Evolutionary conservation across 2,888 invertebrate genomes (phyloP), one percentile per base, ranked within the genome.

Genomic region (Calliscelio sp.): DNA sequence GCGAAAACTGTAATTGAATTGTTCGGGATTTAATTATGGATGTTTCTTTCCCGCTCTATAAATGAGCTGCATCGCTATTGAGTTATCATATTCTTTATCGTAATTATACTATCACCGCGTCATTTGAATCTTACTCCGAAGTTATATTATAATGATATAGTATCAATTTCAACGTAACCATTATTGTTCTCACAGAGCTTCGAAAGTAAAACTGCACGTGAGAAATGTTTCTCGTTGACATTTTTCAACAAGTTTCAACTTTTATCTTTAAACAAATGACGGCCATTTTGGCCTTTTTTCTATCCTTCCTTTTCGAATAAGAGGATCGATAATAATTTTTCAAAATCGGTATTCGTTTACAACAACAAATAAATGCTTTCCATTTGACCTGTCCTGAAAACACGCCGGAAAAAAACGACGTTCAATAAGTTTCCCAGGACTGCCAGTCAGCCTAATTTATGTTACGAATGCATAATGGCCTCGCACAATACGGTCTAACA

Each of bases 1-100:
- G 70, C 81, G 77, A 81, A 81, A 81, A 81, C 77, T 75, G 71
- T 81, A 81, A 81, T 81, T 81, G 81, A 81, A 81, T 81, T 81
- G 81, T 81, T 81, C 81, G 75, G 25, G 70, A 75, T 68, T 81
- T 81, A 81, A 81, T 81, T 77, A 81, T 81, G 59, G 77, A 77
- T 70, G 71, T 63, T 81, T 81, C 75, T 81, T 55, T 65, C 57
- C 24, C 57, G 49, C 35, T 77, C 32, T 57, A 75, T 65, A 77
- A 81, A 81, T 77, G 77, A 81, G 57, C 63, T 38, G 49, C 70
- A 20, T 53, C 65, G 57, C 49, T 63, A 75, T 75, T 63, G 70
- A 75, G 44, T 81, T 75, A 75, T 70, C 53, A 20, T 70, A 63
- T 68, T 75, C 70, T 66, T 74, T 74, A 49, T 71, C 49, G 57